phyloP scores from a whole-genome alignment of 2,888 invertebrate genomes.

The Choreutis nemorana region DNA sequence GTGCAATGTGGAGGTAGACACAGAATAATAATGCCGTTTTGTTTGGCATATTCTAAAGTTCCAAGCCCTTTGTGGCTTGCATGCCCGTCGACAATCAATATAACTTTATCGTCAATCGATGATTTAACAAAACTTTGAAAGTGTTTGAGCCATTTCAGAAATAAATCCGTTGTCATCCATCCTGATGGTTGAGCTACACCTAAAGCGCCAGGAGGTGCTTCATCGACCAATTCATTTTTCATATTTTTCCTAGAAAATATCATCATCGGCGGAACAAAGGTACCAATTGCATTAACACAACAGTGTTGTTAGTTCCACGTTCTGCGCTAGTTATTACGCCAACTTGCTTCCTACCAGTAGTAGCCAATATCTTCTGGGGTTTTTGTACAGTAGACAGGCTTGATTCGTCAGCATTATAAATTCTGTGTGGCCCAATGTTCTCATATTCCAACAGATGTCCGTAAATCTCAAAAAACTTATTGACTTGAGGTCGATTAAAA shows the following conservation, averaged over 20 bases:
- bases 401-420: conserved; percentile 5
- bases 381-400: conserved; percentile 6
- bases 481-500: conserved; percentile 7
- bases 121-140: conserved; percentile 14
- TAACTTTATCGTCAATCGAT: conserved; percentile 15
- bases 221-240: no score
- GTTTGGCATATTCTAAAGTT: conserved; percentile 10
- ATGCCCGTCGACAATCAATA: conserved; percentile 22
- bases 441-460: no score
- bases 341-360: no score
- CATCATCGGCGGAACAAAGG: no score
- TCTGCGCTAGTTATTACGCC: no score
- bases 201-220: conserved; percentile 21
- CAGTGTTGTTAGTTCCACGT: no score
- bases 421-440: no score
- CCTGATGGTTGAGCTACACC: conserved; percentile 21
- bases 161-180: conserved; percentile 22
- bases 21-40: conserved; percentile 21
- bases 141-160: conserved; percentile 17
- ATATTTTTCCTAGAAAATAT: no score
- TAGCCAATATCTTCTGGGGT: no score
- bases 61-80: conserved; percentile 10
- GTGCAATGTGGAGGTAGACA: conserved; percentile 26
- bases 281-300: no score
- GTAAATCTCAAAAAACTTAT: conserved; percentile 6